Evolutionary conservation across 2,888 invertebrate genomes (phyloP).

Genomic region (Colletes collaris): DNA sequence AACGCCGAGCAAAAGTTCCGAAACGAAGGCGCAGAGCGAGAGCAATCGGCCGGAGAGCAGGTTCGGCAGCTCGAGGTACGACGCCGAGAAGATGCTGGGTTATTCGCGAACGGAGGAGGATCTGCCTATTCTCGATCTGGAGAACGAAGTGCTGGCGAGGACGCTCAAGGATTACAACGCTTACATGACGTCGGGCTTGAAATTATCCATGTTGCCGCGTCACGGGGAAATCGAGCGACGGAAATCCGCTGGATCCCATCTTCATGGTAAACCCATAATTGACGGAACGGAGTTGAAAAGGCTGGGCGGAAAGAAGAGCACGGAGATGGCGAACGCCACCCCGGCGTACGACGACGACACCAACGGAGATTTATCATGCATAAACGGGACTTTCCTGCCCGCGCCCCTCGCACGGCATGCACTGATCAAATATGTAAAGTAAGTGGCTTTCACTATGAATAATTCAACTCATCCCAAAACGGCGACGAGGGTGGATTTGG

Average conservation of each 20-base stretch:
- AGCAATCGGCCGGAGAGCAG: slow-evolving; percentile 4
- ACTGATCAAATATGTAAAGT: slow-evolving; percentile 82
- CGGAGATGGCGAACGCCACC: slow-evolving; percentile 12
- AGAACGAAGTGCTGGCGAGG: slow-evolving; percentile 77
- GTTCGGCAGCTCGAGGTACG: slow-evolving; percentile 64
- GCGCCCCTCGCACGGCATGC: slow-evolving; percentile 78
- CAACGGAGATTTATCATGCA: slow-evolving; percentile 79
- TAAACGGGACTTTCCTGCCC: slow-evolving; percentile 80
- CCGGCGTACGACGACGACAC: slow-evolving; percentile 56
- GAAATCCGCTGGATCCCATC: slow-evolving; percentile 27
- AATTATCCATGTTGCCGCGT: slow-evolving; percentile 40
- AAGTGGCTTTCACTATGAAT: slow-evolving; percentile 73
- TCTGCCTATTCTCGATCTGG: slow-evolving; percentile 76
- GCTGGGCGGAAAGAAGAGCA: slow-evolving; percentile 36
- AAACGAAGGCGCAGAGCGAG: neutral
- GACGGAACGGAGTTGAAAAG: slow-evolving; percentile 38
- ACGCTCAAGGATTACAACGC: slow-evolving; percentile 77
- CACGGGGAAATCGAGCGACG: slow-evolving; percentile 33
- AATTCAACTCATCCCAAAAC: slow-evolving; percentile 66
- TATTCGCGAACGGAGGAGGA: slow-evolving; percentile 77
- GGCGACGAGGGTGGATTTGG: neutral
- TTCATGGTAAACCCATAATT: slow-evolving; percentile 63
- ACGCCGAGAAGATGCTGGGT: slow-evolving; percentile 77
- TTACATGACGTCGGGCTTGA: slow-evolving; percentile 74
- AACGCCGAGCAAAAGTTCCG: neutral